These are phyloP conservation scores for Ficedula albicollis DNA, from an alignment of 2,797 vertebrate species.

Conservation along the genomic window DNA sequence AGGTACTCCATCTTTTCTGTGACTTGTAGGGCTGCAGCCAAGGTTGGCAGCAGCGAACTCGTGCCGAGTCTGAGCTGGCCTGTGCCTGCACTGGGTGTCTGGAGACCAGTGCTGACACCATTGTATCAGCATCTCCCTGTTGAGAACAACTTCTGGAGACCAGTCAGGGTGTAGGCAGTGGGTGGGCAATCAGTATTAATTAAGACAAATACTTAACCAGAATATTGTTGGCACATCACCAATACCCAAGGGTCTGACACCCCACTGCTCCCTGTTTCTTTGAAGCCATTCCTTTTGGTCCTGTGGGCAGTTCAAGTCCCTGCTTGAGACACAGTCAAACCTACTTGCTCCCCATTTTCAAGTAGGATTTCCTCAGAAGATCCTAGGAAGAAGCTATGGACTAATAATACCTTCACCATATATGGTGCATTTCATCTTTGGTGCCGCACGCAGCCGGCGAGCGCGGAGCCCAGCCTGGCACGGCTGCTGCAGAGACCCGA, in stretches of 20 bases:
- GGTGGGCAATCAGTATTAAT: neutral
- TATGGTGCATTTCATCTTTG: conserved; percentile 13
- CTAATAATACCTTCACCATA: conserved; percentile 50
- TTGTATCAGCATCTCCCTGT: neutral
- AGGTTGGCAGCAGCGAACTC: rapidly evolving
- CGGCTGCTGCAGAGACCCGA: rapidly evolving
- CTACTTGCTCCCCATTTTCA: neutral
- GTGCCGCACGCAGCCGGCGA: rapidly evolving
- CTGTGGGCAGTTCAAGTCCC: neutral
- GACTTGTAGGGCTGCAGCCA: rapidly evolving
- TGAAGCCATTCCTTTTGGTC: neutral
- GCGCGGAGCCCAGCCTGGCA: rapidly evolving
- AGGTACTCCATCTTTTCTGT: neutral
- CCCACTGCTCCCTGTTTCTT: neutral
- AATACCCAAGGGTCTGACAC: neutral
- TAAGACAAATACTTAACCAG: neutral
- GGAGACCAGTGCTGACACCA: neutral
- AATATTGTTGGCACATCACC: neutral
- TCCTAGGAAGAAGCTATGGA: neutral
- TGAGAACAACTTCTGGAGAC: neutral
- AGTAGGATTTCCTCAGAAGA: neutral
- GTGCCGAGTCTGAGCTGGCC: neutral
- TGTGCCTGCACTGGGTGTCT: neutral
- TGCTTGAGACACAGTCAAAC: neutral
- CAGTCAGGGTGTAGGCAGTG: neutral